Base-by-base conservation (phyloP, 2,113 vertebrate species). In the Eidolon helvum region DNA sequence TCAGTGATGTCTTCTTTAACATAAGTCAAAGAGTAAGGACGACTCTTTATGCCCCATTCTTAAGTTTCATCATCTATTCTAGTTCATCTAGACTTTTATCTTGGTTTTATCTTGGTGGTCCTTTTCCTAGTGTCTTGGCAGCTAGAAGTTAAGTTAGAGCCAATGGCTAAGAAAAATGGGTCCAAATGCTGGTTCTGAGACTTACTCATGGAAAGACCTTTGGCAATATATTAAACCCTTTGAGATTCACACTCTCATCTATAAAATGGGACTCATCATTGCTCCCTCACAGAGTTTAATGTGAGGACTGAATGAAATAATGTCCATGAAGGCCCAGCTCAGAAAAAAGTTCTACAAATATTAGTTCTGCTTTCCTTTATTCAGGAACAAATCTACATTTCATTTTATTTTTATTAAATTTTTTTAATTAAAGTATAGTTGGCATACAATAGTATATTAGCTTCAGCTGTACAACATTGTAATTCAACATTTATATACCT, bases 131-230 rank as follows among this genome's bases (percentile, higher is more conserved):
- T n/a, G 50, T 33, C 33, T 68, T 69, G 72, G 72, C 33, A 43
- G n/a, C 59, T 84, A 24, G 28, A 33, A 79, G 75, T 66, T 87
- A 78, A 78, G 71, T 63, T 92, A 18, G 11, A 8, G 8, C 0
- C 0, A 24, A 91, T 97, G 75, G 82, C 87, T 63, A 40, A 89
- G 55, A 77, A 14, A 3, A 59, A n/a, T 48, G 65, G 10, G n/a
- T 87, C 97, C 91, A 97, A 38, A 78, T 96, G n/a, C 18, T 69
- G 43, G 15, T 68, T 98, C 84, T 95, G 74, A 22, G 68, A 38
- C 30, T 90, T 86, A 65, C 10, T 87, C 40, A 9, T 48, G 53
- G 82, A 89, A 97, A 94, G 53, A 95, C 10, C 18, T 75, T 88
- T 94, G 53, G 45, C 50, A 91, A 97, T 53, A 77, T 71, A 68